phyloP scores from a whole-genome alignment of 2,888 invertebrate genomes.

The Patella ulyssiponensis region DNA sequence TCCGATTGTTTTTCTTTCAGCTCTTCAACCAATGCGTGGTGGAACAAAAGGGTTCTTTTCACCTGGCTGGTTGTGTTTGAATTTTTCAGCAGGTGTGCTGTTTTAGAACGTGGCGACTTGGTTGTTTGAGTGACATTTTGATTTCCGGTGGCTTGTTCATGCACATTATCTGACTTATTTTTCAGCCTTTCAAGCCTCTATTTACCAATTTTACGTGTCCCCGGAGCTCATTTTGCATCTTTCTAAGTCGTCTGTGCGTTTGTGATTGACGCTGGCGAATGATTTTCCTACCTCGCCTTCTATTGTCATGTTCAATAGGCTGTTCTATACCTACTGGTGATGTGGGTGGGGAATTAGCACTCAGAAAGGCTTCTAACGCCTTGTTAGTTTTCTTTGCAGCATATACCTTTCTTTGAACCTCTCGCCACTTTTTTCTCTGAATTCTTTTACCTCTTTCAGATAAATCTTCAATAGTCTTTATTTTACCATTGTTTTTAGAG shows the following conservation, averaged over 20 bases:
- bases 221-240: too few species aligned
- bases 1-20: background rate
- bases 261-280: too few species aligned
- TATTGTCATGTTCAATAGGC: too few species aligned
- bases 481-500: background rate
- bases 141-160: background rate
- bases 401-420: background rate
- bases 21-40: background rate
- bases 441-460: background rate
- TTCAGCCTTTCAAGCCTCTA: background rate
- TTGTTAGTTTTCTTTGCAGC: too few species aligned
- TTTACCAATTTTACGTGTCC: background rate
- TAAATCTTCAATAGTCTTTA: background rate
- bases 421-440: background rate
- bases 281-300: too few species aligned
- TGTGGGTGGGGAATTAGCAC: too few species aligned
- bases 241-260: too few species aligned
- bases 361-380: too few species aligned
- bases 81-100: background rate
- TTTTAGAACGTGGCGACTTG: background rate
- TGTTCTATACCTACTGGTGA: too few species aligned
- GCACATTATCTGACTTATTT: background rate
- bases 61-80: background rate
- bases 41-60: background rate
- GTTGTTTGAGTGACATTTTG: background rate